A percentile compares a stretch with the other conserved stretches of the same genome.
Conservation (phyloP, 37 sponge, comb jelly and placozoan genomes). For the Oscarella lobularis region DNA sequence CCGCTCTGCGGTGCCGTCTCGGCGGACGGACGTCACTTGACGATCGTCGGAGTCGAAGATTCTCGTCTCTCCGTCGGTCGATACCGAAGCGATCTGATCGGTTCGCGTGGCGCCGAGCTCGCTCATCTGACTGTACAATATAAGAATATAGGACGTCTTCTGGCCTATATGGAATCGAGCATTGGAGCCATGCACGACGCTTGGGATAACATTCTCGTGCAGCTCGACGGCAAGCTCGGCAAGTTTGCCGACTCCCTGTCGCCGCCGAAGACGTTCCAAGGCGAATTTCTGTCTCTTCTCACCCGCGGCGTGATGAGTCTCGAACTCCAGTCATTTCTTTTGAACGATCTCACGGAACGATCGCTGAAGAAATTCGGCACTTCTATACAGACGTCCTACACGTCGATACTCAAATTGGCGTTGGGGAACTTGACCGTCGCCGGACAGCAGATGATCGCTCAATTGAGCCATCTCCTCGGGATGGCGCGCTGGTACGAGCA, state of each 20-base stretch:
- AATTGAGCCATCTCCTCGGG: neutral
- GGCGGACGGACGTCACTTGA: neutral
- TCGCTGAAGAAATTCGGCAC: neutral
- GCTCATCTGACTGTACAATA: neutral
- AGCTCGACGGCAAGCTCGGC: neutral
- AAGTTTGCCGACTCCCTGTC: neutral
- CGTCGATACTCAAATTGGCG: neutral
- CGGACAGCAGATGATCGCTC: neutral
- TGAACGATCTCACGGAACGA: neutral
- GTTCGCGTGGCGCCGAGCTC: neutral
- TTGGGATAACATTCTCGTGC: neutral
- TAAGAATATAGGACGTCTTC: neutral
- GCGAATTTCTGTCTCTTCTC: neutral
- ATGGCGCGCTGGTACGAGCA: neutral
- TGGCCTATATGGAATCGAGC: neutral
- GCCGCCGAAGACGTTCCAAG: neutral
- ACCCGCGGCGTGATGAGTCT: neutral
- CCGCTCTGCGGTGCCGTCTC: neutral
- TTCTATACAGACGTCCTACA: neutral
- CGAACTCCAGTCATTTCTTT: neutral
- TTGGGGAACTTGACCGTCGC: neutral
- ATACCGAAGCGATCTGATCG: neutral
- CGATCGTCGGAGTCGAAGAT: neutral
- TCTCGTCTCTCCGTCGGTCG: no score
- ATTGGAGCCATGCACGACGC: neutral